Base-by-base conservation (phyloP, 2,113 vertebrate genomes). In the Manacus vitellinus region DNA sequence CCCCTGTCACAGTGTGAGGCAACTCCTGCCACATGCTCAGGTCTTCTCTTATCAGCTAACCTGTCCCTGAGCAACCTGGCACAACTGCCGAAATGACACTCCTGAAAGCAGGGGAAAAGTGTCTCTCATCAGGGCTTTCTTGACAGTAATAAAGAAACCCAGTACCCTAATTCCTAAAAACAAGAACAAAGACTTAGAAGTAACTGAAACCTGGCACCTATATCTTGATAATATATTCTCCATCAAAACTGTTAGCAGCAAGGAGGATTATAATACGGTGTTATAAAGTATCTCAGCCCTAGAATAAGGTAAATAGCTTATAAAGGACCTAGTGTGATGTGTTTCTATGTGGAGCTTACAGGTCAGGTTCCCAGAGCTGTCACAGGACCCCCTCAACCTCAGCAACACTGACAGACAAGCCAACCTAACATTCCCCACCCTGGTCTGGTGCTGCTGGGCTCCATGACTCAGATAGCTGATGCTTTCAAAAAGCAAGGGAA, bases 391-490 rank as follows among this genome's bases (percentile, higher is more conserved):
- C 39, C 39, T 58, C n/a, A 33, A 3, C 5, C 19, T 8, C 49
- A 39, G 23, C 54, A 43, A 54, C 46, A 61, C 39, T 61, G 55
- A 54, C 43, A 58, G 30, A 54, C 12, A 61, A 54, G 8, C 18
- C 63, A 52, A 4, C 22, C 22, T 28, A 46, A 33, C 14, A 39
- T 46, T 39, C 33, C 46, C 37, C 14, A 9, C 23, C 11, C 41
- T 10, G 35, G 18, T 4, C 49, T 41, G 31, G 22, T 55, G 56
- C 49, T 49, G 35, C 21, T 8, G 33, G 55, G 33, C 63, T 55
- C n/a, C 6, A 8, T 1, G 2, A 4, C n/a, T 59, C 1, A 0
- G 18, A 3, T 44, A 59, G 44, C 25, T 5, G 33, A 23, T 16
- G 30, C 22, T 55, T 66, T 61, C 2, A 8, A 47, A 65, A 77